phyloP scores from a whole-genome alignment of 2,888 invertebrate genomes.

The Megastigmus dorsalis region DNA sequence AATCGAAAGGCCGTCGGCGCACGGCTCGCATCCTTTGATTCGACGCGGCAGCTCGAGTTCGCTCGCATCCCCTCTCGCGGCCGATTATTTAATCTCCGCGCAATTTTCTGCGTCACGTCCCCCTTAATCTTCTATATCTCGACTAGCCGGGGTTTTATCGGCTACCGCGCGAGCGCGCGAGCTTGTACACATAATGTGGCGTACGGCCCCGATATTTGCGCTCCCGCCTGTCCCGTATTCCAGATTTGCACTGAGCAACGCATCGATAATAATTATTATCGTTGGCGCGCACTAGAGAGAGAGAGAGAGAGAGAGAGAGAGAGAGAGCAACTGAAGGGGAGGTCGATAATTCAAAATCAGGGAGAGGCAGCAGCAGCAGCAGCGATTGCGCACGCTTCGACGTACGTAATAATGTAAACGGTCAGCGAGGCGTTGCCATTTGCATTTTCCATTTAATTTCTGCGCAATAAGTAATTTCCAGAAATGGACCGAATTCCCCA shows the following conservation, averaged over 20 bases:
- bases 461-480: conserved; percentile 34
- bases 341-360: conserved; percentile 42
- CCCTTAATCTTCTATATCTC: conserved; percentile 49
- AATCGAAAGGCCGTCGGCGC: too few species aligned
- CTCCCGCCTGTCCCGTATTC: not conserved
- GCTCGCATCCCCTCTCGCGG: not conserved
- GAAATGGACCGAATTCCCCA: conserved; percentile 7
- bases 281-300: too few species aligned
- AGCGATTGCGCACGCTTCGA: conserved; percentile 15
- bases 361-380: too few species aligned
- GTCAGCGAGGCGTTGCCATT: not conserved
- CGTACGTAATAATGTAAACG: not conserved
- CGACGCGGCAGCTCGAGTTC: too few species aligned
- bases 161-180: too few species aligned
- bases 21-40: conserved; percentile 24
- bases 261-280: conserved; percentile 47
- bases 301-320: too few species aligned
- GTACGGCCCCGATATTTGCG: not conserved
- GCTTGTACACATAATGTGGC: too few species aligned
- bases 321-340: not conserved
- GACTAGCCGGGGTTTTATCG: too few species aligned
- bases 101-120: conserved; percentile 37
- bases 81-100: conserved; percentile 41
- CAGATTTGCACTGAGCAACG: conserved; percentile 20
- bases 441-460: conserved; percentile 45